Conservation (phyloP, 2,113 vertebrate genomes). For the Poicephalus gulielmi region DNA sequence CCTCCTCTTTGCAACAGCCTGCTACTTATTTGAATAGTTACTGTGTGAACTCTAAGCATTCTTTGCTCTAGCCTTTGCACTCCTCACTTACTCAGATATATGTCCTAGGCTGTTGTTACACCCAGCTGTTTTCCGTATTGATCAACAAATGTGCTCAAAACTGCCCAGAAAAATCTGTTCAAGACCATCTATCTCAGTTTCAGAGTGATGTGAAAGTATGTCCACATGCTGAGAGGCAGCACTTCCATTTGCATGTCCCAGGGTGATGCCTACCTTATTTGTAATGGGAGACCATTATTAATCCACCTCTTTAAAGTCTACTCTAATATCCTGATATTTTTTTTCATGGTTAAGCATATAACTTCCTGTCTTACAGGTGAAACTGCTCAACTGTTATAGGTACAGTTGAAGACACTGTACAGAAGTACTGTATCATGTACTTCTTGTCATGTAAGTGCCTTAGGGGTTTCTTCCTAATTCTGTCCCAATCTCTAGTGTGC, state of each 20-base stretch:
- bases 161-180: not conserved
- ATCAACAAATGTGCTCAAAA: not conserved
- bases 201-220: not conserved
- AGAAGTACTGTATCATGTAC: not conserved
- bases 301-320: not conserved
- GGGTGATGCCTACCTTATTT: not conserved
- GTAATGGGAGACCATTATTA: not conserved
- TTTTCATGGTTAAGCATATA: not conserved
- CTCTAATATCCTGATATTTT: not conserved
- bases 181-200: not conserved
- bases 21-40: not conserved
- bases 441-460: not conserved
- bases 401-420: not conserved
- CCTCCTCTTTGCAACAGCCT: not conserved
- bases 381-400: not conserved
- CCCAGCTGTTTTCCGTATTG: not conserved
- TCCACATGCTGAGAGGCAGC: not conserved
- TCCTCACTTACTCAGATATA: not conserved
- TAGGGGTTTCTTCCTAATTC: not conserved
- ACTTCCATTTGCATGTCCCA: not conserved
- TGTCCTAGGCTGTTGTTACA: not conserved
- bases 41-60: not conserved
- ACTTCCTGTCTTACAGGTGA: not conserved
- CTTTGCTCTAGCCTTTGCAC: not conserved
- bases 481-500: not conserved